These are phyloP conservation scores for Megalurothrips usitatus DNA, from an alignment of 2,888 invertebrate species.

Conservation along the genomic window DNA sequence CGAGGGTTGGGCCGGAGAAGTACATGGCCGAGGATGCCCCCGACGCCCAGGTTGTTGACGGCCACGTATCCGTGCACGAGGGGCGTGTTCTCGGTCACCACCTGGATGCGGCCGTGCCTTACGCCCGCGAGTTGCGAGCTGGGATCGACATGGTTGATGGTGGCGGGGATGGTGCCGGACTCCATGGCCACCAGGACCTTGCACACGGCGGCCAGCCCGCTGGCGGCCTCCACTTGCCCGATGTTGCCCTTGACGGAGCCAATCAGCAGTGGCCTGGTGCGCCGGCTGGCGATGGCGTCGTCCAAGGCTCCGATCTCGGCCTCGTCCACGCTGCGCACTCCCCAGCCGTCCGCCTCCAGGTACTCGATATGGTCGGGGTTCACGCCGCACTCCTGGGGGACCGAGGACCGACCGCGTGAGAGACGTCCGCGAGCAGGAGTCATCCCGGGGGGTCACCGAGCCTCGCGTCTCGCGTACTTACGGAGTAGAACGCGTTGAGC, in stretches of 20 bases:
- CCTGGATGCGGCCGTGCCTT: conserved; percentile 38
- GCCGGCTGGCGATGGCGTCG: not conserved
- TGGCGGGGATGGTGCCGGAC: conserved; percentile 41
- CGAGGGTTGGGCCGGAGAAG: conserved; percentile 45
- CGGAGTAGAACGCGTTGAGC: conserved; percentile 7
- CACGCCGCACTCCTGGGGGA: conserved; percentile 45
- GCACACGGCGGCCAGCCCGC: conserved; percentile 48
- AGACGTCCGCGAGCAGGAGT: too few species aligned
- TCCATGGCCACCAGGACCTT: conserved; percentile 45
- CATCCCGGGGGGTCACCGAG: too few species aligned
- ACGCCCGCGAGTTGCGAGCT: conserved; percentile 39
- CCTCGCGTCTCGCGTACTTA: too few species aligned
- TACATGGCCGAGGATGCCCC: conserved; percentile 52
- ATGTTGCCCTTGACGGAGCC: conserved; percentile 59
- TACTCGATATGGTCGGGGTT: conserved; percentile 51
- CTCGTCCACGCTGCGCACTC: not conserved
- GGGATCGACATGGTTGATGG: conserved; percentile 40
- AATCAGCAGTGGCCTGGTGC: conserved; percentile 50
- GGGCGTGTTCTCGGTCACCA: conserved; percentile 39
- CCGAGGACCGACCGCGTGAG: not conserved
- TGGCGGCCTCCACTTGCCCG: conserved; percentile 55
- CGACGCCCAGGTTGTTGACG: conserved; percentile 56
- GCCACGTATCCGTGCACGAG: conserved; percentile 49
- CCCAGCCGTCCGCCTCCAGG: conserved; percentile 60
- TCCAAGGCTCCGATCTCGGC: not conserved